Conservation (phyloP, 2,797 vertebrate species). For the Sebastes taczanowskii region DNA sequence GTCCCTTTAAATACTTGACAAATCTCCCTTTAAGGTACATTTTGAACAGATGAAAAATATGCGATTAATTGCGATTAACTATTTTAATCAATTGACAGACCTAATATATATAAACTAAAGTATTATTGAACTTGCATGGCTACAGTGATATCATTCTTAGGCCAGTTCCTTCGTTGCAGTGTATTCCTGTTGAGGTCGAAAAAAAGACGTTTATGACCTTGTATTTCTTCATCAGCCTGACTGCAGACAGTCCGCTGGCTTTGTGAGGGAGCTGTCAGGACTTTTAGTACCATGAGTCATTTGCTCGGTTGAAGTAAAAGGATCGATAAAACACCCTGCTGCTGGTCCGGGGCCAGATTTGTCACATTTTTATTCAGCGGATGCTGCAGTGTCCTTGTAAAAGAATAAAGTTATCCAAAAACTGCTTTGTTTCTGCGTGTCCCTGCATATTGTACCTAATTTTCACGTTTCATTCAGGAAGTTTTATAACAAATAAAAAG, state of each 20-base stretch:
- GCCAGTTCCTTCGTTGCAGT: background rate
- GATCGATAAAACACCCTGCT: conserved; percentile 28
- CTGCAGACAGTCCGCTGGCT: conserved; percentile 15
- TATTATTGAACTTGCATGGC: background rate
- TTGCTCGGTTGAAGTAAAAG: conserved; percentile 14
- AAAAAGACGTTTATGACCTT: conserved; percentile 27
- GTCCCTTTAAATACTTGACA: no score
- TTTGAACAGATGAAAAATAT: no score
- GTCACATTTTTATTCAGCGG: conserved; percentile 15
- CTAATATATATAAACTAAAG: no score
- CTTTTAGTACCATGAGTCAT: conserved; percentile 31
- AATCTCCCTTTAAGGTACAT: no score
- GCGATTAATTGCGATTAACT: no score
- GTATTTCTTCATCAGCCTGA: conserved; percentile 27
- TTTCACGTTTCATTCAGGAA: background rate
- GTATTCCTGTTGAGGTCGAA: background rate
- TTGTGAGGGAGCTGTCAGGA: conserved; percentile 19
- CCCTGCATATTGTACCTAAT: background rate
- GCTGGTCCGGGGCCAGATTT: conserved; percentile 17
- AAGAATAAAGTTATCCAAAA: background rate
- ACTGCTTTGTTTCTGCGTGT: background rate
- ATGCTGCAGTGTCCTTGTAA: conserved; percentile 23
- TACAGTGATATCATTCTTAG: background rate
- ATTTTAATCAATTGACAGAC: no score
- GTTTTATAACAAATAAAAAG: background rate